Evolutionary conservation across 2,797 vertebrate genomes (phyloP), one percentile per base, ranked within the genome.

Genomic region (Channallabes apus): DNA sequence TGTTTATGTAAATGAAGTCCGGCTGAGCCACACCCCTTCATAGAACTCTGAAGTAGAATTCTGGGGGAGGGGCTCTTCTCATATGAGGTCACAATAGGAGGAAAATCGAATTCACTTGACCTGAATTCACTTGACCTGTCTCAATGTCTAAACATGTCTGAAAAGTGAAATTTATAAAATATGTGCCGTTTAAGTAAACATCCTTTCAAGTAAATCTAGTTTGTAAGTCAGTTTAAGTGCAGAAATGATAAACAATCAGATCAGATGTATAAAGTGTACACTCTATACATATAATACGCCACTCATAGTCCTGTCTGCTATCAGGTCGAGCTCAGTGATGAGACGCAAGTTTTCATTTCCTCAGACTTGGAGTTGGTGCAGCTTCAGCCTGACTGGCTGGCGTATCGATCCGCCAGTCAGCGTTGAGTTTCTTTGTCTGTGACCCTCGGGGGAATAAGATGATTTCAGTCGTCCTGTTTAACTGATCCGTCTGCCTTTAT

Each of bases 391-490:
- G 51, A 32, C 51, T 18, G 73, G 18, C 87, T 76, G 82, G 58
- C 12, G 65, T 85, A 89, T 89, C 84, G 87, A 89, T 88, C 82
- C 68, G 82, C 76, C 87, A 86, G 85, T 86, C 85, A n/a, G 83
- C 82, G 80, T 89, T 85, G 83, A 88, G 87, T 88, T 89, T 88
- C 87, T 78, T 67, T 85, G 84, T 79, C 83, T 86, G 85, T 78
- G 84, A 84, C 32, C 80, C 87, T 86, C 84, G 69, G 27, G 84
- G 81, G 85, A 83, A 71, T 59, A 82, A 83, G 85, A 86, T 77
- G n/a, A 89, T 87, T 86, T 86, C 81, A 82, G 80, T 76, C 69
- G 77, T 88, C 82, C 87, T 83, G 84, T 89, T 89, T 89, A 88
- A 79, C 84, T 86, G 83, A 89, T 88, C 72, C 59, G 17, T 71